Evolutionary conservation across 2,888 invertebrate genomes (phyloP), one percentile per base, ranked within the genome.

Genomic region (Melinopterus prodromus): DNA sequence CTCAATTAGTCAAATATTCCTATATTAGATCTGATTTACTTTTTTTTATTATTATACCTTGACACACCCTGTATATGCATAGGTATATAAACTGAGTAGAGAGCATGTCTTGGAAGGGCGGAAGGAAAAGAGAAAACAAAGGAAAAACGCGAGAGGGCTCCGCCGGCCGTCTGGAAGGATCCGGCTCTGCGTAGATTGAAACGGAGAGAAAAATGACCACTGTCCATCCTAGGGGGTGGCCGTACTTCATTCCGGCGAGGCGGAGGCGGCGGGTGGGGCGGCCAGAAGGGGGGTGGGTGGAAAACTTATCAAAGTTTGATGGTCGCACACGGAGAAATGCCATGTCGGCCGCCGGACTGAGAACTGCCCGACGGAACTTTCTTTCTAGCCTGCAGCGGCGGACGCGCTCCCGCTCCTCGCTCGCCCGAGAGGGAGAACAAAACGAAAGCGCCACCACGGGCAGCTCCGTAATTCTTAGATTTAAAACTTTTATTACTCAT

Each of bases 131-230:
- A 53, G 53, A 53, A 53, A 53, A 53, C 53, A 53, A 53, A 53
- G 53, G 53, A 53, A 53, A 53, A 53, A 53, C 53, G 53, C 53
- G 53, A 53, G 53, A 53, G 53, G 12, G 53, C 53, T 53, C 53
- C 53, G 12, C 53, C 53, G 53, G 53, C 53, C 53, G 53, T 53
- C 53, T 53, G 53, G 53, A 74, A 74, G 35, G 74, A 74, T n/a
- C 16, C 36, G n/a, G 84, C 81, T 82, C 85, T 87, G 88, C 88
- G 89, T 89, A 90, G 90, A 90, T 90, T 90, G 89, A 88, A 89
- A 89, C 88, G 87, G 88, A 86, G 87, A 90, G 90, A 91, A 91
- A 92, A 91, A 91, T 91, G 91, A 91, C 90, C 90, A 89, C 89
- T 90, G 90, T 90, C 74, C 74, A 74, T 74, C 89, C 89, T 88